phyloP scores from a whole-genome alignment of 2,797 vertebrate genomes.

The Antrozous pallidus region DNA sequence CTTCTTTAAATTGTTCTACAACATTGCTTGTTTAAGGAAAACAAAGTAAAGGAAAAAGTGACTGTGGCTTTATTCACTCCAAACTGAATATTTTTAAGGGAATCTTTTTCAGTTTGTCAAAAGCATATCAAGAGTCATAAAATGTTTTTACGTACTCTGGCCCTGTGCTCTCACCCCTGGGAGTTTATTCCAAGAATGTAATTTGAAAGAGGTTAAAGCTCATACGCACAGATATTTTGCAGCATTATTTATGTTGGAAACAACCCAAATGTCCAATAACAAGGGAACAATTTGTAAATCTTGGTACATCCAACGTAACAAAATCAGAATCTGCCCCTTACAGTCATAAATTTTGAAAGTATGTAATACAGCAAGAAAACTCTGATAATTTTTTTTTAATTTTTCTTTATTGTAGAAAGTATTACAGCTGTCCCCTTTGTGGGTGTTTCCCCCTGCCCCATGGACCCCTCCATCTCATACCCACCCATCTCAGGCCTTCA shows the following conservation, averaged over 20 bases:
- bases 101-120: conserved; percentile 38
- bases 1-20: background rate
- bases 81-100: conserved; percentile 37
- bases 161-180: background rate
- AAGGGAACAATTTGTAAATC: conserved; percentile 17
- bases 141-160: conserved; percentile 36
- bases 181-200: conserved; percentile 55
- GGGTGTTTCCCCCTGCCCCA: rapidly evolving
- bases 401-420: no score
- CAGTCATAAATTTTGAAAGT: background rate
- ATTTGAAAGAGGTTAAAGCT: conserved; percentile 50
- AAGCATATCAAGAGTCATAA: conserved; percentile 59
- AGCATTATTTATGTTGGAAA: conserved; percentile 41
- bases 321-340: conserved; percentile 32
- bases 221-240: background rate
- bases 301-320: background rate
- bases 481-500: no score
- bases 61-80: background rate
- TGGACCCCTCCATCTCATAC: no score
- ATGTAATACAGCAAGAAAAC: background rate
- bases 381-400: no score
- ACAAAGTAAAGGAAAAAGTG: background rate
- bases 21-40: background rate
- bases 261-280: conserved; percentile 4
- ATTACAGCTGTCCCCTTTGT: no score